Percentiles rank a stretch among this genome's conserved stretches.
phyloP scores from a whole-genome alignment of 2,797 vertebrate genomes.

The Sphenodon punctatus region DNA sequence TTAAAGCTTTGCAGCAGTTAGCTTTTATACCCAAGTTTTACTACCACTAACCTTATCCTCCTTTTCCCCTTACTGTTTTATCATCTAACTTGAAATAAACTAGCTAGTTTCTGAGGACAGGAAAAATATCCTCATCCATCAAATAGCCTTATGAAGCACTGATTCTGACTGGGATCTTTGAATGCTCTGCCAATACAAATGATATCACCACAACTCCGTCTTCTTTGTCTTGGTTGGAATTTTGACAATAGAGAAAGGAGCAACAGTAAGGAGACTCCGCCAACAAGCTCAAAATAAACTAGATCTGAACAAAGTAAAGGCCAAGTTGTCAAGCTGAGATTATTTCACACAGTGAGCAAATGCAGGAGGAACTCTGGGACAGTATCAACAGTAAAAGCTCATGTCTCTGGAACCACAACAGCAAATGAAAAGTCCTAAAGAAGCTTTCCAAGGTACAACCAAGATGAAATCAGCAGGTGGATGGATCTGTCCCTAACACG shows the following conservation, averaged over 20 bases:
- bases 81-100: no score
- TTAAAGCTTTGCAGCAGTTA: no score
- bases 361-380: no score
- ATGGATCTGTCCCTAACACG: accelerated
- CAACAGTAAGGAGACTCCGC: neutral
- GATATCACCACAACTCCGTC: neutral
- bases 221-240: neutral
- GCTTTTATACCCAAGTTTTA: no score
- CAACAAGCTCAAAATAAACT: neutral
- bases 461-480: neutral
- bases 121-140: no score
- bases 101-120: no score
- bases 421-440: neutral
- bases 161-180: neutral
- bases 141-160: neutral
- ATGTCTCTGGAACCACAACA: neutral
- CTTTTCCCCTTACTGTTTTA: no score
- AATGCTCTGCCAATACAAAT: neutral
- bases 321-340: no score
- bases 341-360: no score
- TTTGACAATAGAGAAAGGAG: neutral
- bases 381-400: neutral
- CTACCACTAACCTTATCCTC: no score
- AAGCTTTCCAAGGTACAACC: neutral
- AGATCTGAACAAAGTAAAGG: no score